Conservation (phyloP, 2,888 invertebrate species). For the Harpalus rubripes region DNA sequence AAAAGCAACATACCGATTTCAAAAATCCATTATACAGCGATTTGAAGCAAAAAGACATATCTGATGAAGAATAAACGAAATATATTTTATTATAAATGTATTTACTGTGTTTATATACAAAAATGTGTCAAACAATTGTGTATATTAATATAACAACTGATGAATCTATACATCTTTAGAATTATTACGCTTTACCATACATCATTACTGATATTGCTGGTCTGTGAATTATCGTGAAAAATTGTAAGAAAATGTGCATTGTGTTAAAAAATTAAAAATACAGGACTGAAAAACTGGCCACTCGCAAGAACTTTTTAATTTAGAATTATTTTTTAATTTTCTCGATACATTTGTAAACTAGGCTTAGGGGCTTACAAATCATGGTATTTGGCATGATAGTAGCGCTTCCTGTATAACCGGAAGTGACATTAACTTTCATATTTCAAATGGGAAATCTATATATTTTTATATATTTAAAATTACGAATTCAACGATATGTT, state of each 20-base stretch:
- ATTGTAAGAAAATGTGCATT: conserved; percentile 48
- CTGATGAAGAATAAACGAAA: conserved; percentile 52
- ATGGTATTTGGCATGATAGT: no score
- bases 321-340: no score
- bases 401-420: no score
- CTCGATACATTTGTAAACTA: no score
- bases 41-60: conserved; percentile 36
- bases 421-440: no score
- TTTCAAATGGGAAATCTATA: no score
- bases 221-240: conserved; percentile 52
- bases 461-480: no score
- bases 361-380: no score
- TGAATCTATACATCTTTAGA: conserved; percentile 65
- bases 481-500: no score
- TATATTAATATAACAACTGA: conserved; percentile 61
- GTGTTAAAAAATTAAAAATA: conserved; percentile 53
- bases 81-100: conserved; percentile 30
- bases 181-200: conserved; percentile 64
- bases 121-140: conserved; percentile 59
- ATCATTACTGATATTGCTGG: conserved; percentile 37
- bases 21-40: conserved; percentile 35
- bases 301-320: no score
- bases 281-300: no score
- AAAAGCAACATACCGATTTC: conserved; percentile 22
- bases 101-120: conserved; percentile 63